These are phyloP conservation scores for Muscicapa striata DNA, from an alignment of 2,797 vertebrate species.

Conservation along the genomic window DNA sequence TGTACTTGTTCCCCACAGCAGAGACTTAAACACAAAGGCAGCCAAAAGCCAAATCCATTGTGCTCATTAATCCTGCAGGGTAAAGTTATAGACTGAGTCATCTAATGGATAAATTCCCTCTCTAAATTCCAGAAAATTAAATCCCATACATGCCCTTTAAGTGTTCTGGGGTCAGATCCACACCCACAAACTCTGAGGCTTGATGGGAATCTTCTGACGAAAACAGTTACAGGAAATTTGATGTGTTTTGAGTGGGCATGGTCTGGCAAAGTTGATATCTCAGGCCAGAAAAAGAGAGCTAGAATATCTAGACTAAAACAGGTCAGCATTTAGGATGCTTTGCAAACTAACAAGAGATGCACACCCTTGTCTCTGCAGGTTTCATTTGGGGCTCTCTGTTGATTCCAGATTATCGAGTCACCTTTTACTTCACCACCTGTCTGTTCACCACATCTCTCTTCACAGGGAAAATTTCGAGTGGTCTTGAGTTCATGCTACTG, in stretches of 20 bases:
- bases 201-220: background rate
- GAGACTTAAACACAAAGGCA: background rate
- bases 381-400: background rate
- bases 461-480: background rate
- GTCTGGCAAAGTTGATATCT: background rate
- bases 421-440: background rate
- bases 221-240: background rate
- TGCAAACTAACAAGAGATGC: background rate
- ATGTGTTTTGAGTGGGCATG: background rate
- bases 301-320: background rate
- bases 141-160: background rate
- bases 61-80: conserved; percentile 10
- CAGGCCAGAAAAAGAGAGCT: background rate
- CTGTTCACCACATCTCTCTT: background rate
- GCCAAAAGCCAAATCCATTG: conserved; percentile 9
- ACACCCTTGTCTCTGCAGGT: background rate
- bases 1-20: background rate
- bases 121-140: conserved; percentile 10
- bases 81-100: background rate
- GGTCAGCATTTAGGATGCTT: background rate
- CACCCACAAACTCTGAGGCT: background rate
- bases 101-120: background rate
- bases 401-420: background rate
- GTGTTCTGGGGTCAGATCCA: background rate
- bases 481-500: background rate